A percentile compares a stretch with the other conserved stretches of the same genome.
These are phyloP conservation scores for Cyrtonyx montezumae DNA, from an alignment of 2,113 vertebrate genomes.

Conservation along the genomic window DNA sequence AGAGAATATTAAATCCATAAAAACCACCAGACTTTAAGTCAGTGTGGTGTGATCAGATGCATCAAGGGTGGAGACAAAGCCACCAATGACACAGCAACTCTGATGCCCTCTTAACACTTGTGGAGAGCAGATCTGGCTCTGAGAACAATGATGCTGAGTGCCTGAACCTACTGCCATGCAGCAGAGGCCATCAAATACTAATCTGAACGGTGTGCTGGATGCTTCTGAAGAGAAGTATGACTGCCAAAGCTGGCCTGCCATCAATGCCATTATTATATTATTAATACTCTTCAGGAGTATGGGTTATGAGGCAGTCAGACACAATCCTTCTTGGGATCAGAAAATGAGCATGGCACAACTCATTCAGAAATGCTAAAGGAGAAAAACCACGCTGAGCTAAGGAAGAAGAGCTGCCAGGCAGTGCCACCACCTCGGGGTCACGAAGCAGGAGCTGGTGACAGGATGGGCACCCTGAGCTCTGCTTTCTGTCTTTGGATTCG, in stretches of 20 bases:
- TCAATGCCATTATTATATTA: no score
- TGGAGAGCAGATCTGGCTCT: not conserved
- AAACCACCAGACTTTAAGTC: accelerated
- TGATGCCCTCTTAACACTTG: not conserved
- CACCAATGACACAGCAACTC: accelerated
- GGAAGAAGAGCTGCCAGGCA: not conserved
- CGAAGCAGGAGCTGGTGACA: not conserved
- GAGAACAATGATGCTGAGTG: not conserved
- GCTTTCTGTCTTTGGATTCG: no score
- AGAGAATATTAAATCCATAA: not conserved
- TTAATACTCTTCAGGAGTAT: not conserved
- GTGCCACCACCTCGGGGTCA: no score
- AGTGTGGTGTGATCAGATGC: no score
- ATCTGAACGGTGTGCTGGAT: not conserved
- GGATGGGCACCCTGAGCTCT: not conserved
- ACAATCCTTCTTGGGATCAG: not conserved
- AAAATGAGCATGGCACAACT: not conserved
- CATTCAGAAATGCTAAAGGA: not conserved
- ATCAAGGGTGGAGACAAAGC: accelerated
- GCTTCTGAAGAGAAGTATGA: not conserved
- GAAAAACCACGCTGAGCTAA: not conserved
- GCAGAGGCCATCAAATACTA: not conserved
- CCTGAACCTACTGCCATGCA: not conserved
- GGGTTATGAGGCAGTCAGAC: not conserved
- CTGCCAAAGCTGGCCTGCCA: not conserved